phyloP scores from a whole-genome alignment of 2,797 vertebrate genomes.

The Sebastes itinus region DNA sequence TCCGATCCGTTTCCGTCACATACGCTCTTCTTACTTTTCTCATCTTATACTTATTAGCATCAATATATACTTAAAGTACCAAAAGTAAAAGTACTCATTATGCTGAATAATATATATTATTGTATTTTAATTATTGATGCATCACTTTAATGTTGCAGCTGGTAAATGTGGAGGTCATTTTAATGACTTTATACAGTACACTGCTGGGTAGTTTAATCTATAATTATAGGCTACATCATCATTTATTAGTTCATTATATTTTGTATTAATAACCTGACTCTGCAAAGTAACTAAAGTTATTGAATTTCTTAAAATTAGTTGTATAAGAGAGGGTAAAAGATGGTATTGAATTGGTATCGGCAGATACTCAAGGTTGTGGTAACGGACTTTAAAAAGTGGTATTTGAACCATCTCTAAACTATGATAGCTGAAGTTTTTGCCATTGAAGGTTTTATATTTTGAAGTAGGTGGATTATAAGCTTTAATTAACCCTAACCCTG shows the following conservation, averaged over 20 bases:
- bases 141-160: neutral
- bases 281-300: no score
- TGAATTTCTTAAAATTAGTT: no score
- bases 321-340: no score
- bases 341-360: no score
- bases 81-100: neutral
- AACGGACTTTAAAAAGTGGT: no score
- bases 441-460: slow-evolving; percentile 11
- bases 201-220: no score
- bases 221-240: no score
- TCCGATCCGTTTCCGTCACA: neutral
- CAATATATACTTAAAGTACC: neutral
- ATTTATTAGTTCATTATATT: no score
- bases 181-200: no score
- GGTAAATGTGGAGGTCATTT: neutral
- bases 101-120: neutral
- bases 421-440: neutral
- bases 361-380: no score
- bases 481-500: slow-evolving; percentile 7
- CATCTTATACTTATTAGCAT: neutral
- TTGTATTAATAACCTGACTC: no score
- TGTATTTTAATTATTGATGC: neutral
- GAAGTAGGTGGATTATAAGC: neutral
- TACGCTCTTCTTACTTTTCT: neutral
- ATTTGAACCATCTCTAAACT: no score